Conservation (phyloP, 2,888 invertebrate genomes). For the Lasioglossum lativentre region DNA sequence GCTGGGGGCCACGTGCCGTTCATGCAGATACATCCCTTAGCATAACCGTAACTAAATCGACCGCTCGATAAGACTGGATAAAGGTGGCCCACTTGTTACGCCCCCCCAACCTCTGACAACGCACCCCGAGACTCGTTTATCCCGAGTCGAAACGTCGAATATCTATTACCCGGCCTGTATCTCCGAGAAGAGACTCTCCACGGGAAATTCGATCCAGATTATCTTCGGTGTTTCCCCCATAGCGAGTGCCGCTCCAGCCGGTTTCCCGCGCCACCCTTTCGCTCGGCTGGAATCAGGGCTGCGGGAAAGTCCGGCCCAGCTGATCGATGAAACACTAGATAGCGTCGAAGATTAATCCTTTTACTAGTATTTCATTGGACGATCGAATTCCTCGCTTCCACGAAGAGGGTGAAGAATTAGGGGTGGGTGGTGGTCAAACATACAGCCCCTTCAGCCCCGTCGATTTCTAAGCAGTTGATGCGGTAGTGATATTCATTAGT, state of each 20-base stretch:
- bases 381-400: slow-evolving; percentile 1
- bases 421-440: not conserved
- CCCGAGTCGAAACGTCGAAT: slow-evolving; percentile 56
- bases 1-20: slow-evolving; percentile 58
- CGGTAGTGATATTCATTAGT: not conserved
- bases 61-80: slow-evolving; percentile 71
- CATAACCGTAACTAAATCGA: slow-evolving; percentile 70
- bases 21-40: slow-evolving; percentile 71
- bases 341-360: slow-evolving; percentile 1
- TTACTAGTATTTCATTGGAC: not conserved
- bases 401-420: not conserved
- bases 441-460: not conserved
- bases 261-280: slow-evolving; percentile 8
- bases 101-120: slow-evolving; percentile 30
- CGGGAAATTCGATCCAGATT: slow-evolving; percentile 53
- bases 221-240: slow-evolving; percentile 25
- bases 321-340: slow-evolving; percentile 7
- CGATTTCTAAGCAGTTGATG: not conserved
- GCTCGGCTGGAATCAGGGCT: not conserved
- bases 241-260: not conserved
- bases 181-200: slow-evolving; percentile 5
- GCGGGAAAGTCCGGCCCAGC: not conserved
- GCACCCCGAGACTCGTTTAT: slow-evolving; percentile 32
- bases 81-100: slow-evolving; percentile 72
- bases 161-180: slow-evolving; percentile 59